Evolutionary conservation across 2,113 vertebrate genomes (phyloP).

Genomic region (Acrocephalus kingi): DNA sequence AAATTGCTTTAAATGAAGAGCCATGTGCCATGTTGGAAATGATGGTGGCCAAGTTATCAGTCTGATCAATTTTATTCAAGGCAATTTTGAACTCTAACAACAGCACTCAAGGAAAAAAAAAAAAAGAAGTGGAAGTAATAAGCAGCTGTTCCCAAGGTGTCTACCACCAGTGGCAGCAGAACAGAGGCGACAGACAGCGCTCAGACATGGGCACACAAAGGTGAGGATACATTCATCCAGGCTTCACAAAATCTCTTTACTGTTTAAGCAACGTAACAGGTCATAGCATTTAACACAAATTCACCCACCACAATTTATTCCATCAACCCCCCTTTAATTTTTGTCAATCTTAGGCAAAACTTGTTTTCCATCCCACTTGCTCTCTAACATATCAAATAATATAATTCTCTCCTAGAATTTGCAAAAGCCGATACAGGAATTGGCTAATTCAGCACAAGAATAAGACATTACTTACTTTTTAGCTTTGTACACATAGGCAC

Average conservation of each 20-base stretch:
- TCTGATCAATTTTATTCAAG: neutral
- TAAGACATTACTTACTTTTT: slow-evolving; percentile 86
- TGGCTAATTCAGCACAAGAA: neutral
- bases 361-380: neutral
- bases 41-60: rapidly evolving
- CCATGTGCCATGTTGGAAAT: neutral
- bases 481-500: slow-evolving; percentile 98
- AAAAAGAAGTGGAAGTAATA: neutral
- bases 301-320: neutral
- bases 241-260: neutral
- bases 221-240: neutral
- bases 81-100: neutral
- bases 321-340: neutral
- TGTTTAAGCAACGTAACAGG: neutral
- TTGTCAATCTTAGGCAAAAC: neutral
- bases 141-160: neutral
- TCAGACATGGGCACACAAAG: rapidly evolving
- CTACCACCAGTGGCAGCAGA: neutral
- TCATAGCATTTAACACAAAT: neutral
- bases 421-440: rapidly evolving
- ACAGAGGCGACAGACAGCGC: neutral
- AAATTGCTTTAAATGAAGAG: neutral
- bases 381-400: neutral
- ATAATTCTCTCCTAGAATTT: neutral
- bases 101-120: neutral